Conservation (phyloP, 53 echinoderm and acorn worm species). For the Astropecten irregularis region DNA sequence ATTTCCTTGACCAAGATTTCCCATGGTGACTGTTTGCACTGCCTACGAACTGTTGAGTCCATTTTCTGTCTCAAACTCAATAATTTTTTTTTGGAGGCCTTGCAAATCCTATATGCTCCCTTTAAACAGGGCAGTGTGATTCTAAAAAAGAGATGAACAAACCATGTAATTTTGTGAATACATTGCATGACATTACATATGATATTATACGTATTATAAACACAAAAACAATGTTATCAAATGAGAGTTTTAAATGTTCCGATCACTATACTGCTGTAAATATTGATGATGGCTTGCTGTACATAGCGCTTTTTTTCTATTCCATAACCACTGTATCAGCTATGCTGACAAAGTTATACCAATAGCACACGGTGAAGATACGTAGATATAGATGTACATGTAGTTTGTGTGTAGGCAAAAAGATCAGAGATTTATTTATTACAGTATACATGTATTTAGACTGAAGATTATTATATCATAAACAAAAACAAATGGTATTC, state of each 20-base stretch:
- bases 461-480: not conserved
- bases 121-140: too few relatives aligned
- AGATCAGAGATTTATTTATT: conserved; percentile 28
- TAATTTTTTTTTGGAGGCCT: too few relatives aligned
- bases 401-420: conserved; percentile 15
- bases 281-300: conserved; percentile 23
- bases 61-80: too few relatives aligned
- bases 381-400: conserved; percentile 24
- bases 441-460: not conserved
- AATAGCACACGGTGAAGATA: not conserved
- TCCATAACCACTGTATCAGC: conserved; percentile 49
- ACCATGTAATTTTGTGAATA: too few relatives aligned
- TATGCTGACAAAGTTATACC: conserved; percentile 45
- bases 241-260: not conserved
- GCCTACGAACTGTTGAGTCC: too few relatives aligned
- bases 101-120: too few relatives aligned
- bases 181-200: too few relatives aligned
- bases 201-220: too few relatives aligned
- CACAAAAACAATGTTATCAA: too few relatives aligned
- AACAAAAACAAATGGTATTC: not conserved
- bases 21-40: too few relatives aligned
- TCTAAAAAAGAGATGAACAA: too few relatives aligned
- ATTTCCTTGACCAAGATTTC: too few relatives aligned
- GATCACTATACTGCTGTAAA: conserved; percentile 18
- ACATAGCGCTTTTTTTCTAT: conserved; percentile 36